phyloP scores from a whole-genome alignment of 92 coral and sea anemone species.

The Nematostella vectensis region DNA sequence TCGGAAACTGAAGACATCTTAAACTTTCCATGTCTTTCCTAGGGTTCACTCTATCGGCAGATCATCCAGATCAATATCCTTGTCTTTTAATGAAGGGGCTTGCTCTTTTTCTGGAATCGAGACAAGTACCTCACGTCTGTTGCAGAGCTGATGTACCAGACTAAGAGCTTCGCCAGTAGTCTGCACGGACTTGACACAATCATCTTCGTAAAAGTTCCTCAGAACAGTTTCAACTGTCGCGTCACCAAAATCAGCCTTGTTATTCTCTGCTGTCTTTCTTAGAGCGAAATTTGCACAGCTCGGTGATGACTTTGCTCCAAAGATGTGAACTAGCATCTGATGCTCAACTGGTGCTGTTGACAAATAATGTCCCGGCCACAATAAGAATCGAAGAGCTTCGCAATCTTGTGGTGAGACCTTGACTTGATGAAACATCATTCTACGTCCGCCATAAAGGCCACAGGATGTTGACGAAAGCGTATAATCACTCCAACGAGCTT shows the following conservation, averaged over 20 bases:
- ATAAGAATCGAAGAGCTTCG: conserved; percentile 18
- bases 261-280: conserved; percentile 20
- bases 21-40: not conserved
- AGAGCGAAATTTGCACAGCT: conserved; percentile 22
- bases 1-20: not conserved
- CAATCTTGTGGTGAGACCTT: conserved; percentile 12
- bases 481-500: conserved; percentile 15
- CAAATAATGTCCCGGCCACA: conserved; percentile 18
- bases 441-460: conserved; percentile 14
- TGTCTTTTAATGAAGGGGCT: not conserved
- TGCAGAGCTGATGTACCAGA: not conserved
- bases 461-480: conserved; percentile 20
- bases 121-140: not conserved
- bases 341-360: conserved; percentile 14
- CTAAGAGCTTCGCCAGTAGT: not conserved
- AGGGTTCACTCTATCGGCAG: not conserved
- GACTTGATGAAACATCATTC: conserved; percentile 34
- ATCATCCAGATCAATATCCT: not conserved
- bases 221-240: conserved; percentile 20
- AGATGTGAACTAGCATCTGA: conserved; percentile 22
- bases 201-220: conserved; percentile 26
- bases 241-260: conserved; percentile 5
- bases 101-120: not conserved
- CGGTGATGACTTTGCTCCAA: conserved; percentile 32
- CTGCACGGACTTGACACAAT: conserved; percentile 18